Base-by-base conservation (phyloP, 2,888 invertebrate genomes). In the Hipparchia semele region DNA sequence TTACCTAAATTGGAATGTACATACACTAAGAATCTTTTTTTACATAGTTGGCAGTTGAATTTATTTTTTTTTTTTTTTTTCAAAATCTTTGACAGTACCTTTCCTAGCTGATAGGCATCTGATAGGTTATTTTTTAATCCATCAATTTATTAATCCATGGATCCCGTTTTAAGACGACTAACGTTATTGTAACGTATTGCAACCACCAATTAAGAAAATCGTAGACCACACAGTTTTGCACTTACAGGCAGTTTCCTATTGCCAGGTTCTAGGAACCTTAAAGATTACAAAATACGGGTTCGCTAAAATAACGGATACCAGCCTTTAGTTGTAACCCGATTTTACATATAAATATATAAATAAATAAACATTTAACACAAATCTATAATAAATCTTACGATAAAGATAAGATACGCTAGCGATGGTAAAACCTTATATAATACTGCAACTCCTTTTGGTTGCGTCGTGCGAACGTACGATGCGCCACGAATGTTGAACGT, bases 361-460 rank as follows among this genome's bases (percentile, higher is more conserved):
- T 46, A 61, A 61, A 45, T 61, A 46, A 12, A 61, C 61, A 46
- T 61, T 61, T 61, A 61, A n/a, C 45, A 61, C 45, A 45, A 61
- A n/a, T 4, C 6, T 45, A 61, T 45, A 61, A 12, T 61, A n/a
- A 46, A 61, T 46, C n/a, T 64, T 66, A 66, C 54, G 39, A 66
- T 49, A 49, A 6, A 39, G 46, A 46, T 53, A 53, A 65, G n/a
- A 54, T 54, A 66, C 66, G 53, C 66, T 64, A 46, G 46, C 54
- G n/a, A 54, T 39, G 12, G 39, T 45, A 53, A 23, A 23, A 66
- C 69, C 51, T 68, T 49, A 56, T 56, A 64, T 49, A 49, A 70
- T 60, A 66, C 66, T 66, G 51, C 66, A 46, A 60, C 59, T 53
- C 45, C 23, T 46, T 65, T 66, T n/a, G n/a, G 45, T 64, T 60